These are phyloP conservation scores for Geotrypetes seraphini DNA, from an alignment of 2,797 vertebrate species.

Conservation along the genomic window DNA sequence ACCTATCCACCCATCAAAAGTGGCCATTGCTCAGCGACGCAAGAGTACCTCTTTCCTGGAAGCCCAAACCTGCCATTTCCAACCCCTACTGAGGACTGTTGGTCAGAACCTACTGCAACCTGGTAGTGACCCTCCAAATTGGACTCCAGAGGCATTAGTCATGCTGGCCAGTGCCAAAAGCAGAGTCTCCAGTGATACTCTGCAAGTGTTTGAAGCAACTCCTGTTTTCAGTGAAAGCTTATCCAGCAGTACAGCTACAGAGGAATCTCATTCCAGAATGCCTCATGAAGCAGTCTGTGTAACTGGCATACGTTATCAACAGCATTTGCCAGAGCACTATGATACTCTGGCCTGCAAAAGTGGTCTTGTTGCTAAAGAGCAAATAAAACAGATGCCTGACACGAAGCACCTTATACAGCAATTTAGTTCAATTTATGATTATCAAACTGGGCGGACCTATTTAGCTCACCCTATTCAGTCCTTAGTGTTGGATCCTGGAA, in stretches of 20 bases:
- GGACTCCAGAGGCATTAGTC: slow-evolving; percentile 60
- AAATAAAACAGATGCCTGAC: slow-evolving; percentile 61
- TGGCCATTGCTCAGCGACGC: slow-evolving; percentile 81
- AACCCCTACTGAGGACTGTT: slow-evolving; percentile 74
- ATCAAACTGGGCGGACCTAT: slow-evolving; percentile 63
- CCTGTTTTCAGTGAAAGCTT: slow-evolving; percentile 60
- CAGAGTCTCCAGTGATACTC: slow-evolving; percentile 62
- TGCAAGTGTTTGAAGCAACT: slow-evolving; percentile 56
- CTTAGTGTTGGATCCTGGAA: slow-evolving; percentile 72
- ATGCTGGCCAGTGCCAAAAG: slow-evolving; percentile 54
- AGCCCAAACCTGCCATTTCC: slow-evolving; percentile 85
- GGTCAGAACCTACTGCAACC: slow-evolving; percentile 78
- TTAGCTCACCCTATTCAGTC: slow-evolving; percentile 70
- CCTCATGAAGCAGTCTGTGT: slow-evolving; percentile 79
- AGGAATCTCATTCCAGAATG: slow-evolving; percentile 66
- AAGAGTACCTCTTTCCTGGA: slow-evolving; percentile 97
- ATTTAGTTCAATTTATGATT: slow-evolving; percentile 71
- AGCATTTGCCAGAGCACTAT: slow-evolving; percentile 68
- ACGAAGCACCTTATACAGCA: slow-evolving; percentile 50
- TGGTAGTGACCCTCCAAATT: slow-evolving; percentile 57
- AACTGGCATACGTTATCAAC: slow-evolving; percentile 52
- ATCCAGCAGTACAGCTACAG: slow-evolving; percentile 67
- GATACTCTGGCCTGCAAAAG: slow-evolving; percentile 74
- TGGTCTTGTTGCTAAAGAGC: slow-evolving; percentile 58
- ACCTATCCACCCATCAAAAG: slow-evolving; percentile 74